Conservation (phyloP, 2,113 vertebrate genomes). For the Sylvilagus bachmani region DNA sequence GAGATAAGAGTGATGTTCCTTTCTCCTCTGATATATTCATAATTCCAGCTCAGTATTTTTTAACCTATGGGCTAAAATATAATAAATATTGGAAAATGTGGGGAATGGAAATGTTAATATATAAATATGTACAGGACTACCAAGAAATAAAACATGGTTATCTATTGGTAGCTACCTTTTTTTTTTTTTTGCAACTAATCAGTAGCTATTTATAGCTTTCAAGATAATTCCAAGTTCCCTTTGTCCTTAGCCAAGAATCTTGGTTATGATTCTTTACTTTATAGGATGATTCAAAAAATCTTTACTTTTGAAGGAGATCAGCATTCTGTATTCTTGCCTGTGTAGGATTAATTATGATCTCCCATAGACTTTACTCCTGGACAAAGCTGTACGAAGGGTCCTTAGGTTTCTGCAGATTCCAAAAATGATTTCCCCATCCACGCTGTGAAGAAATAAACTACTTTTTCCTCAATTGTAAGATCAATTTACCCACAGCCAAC, state of each 20-base stretch:
- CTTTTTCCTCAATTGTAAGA: neutral
- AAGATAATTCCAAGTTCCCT: neutral
- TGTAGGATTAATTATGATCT: neutral
- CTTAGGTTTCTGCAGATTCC: neutral
- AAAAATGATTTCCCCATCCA: neutral
- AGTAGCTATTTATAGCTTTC: neutral
- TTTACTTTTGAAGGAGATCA: neutral
- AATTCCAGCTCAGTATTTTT: conserved; percentile 28
- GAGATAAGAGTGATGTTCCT: neutral
- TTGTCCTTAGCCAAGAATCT: neutral
- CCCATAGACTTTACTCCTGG: neutral
- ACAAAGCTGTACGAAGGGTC: neutral
- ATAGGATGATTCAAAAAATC: neutral
- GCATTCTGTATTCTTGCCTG: neutral
- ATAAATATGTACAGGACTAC: neutral
- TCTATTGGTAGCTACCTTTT: neutral
- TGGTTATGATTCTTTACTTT: neutral
- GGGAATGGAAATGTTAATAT: neutral
- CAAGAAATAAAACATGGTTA: neutral
- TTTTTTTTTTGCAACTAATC: neutral
- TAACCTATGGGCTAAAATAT: neutral
- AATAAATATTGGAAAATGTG: neutral
- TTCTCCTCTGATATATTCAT: conserved; percentile 8
- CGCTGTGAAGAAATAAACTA: neutral
- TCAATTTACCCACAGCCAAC: neutral